phyloP scores from a whole-genome alignment of 2,797 vertebrate genomes.

The Delichon dasypus region DNA sequence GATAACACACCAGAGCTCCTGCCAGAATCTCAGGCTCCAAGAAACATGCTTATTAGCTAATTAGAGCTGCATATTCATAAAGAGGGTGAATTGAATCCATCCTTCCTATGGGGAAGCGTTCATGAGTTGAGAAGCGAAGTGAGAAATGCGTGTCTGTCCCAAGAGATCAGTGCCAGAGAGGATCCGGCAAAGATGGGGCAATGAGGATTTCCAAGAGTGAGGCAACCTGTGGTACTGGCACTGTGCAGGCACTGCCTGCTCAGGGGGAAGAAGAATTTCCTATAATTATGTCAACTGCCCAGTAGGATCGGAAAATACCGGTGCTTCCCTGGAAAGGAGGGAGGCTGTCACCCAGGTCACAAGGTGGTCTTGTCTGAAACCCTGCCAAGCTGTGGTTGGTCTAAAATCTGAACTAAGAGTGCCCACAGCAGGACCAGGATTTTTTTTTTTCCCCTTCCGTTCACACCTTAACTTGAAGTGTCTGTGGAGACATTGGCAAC shows the following conservation, averaged over 20 bases:
- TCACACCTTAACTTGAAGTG: not conserved
- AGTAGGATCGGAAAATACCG: fast-evolving
- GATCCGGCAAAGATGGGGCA: not conserved
- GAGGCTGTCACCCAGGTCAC: not conserved
- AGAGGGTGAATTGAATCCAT: not conserved
- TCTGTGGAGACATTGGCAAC: not conserved
- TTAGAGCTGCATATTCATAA: not conserved
- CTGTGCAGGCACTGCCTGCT: not conserved
- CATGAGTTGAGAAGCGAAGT: fast-evolving
- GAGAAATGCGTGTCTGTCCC: not conserved
- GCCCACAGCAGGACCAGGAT: not conserved
- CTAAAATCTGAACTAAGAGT: not conserved
- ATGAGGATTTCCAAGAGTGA: not conserved
- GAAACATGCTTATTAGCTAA: not conserved
- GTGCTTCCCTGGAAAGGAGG: not conserved
- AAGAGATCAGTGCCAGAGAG: not conserved
- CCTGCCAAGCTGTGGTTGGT: not conserved
- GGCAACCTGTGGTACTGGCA: not conserved
- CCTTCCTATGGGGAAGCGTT: not conserved
- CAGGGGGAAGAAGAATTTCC: not conserved
- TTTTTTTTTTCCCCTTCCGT: not conserved
- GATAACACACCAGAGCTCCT: not conserved
- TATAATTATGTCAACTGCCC: fast-evolving
- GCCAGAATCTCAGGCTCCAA: not conserved
- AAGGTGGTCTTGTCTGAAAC: not conserved